Conservation (phyloP, 2,888 invertebrate species). For the Monochamus alternatus region DNA sequence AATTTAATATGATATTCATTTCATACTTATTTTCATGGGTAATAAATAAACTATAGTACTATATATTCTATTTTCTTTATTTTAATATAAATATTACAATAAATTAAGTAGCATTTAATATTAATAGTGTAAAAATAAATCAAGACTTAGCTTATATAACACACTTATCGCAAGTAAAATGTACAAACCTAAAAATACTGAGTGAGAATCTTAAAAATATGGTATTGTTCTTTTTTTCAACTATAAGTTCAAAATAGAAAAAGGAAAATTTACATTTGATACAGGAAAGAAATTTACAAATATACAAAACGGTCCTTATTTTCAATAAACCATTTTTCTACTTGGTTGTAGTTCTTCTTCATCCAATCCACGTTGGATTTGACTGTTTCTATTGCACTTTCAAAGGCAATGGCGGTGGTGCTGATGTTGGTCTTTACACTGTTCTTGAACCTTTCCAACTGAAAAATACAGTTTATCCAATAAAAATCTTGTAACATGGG, state of each 20-base stretch:
- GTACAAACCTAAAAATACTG: constrained; percentile 35
- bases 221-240: background rate
- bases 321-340: constrained; percentile 66
- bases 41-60: background rate
- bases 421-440: constrained; percentile 70
- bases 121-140: constrained; percentile 33
- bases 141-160: constrained; percentile 25
- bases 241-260: background rate
- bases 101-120: constrained; percentile 33
- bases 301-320: constrained; percentile 59
- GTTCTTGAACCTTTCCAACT: constrained; percentile 69
- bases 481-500: background rate
- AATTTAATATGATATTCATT: too few species aligned
- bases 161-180: constrained; percentile 32
- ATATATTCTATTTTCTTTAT: constrained; percentile 10
- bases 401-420: constrained; percentile 72
- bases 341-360: constrained; percentile 71
- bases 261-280: constrained; percentile 2
- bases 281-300: constrained; percentile 29
- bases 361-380: constrained; percentile 75
- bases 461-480: constrained; percentile 30
- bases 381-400: constrained; percentile 73
- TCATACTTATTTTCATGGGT: too few species aligned
- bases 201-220: constrained; percentile 32
- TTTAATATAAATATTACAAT: constrained; percentile 37